These are phyloP conservation scores for Leucophenga maculata DNA, from an alignment of 2,888 invertebrate species.

Conservation along the genomic window DNA sequence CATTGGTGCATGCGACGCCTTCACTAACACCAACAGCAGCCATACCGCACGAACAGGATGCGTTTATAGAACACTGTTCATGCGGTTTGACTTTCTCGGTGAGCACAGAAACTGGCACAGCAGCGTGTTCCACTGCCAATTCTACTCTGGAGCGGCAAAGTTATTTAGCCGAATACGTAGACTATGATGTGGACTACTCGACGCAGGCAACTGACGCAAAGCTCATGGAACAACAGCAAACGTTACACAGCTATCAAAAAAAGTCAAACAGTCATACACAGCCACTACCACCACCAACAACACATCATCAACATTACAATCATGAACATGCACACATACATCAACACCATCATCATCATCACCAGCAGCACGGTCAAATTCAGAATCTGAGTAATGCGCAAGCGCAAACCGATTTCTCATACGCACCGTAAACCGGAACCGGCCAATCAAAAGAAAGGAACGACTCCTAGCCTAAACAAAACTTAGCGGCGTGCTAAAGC, in stretches of 20 bases:
- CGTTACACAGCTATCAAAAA: constrained; percentile 26
- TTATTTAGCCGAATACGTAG: constrained; percentile 9
- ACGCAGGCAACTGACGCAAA: neutral
- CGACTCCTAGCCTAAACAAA: neutral
- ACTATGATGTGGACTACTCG: constrained; percentile 27
- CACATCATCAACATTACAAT: constrained; percentile 15
- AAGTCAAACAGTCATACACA: neutral
- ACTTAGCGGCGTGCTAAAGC: no score
- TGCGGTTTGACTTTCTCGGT: constrained; percentile 64
- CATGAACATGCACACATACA: constrained; percentile 38
- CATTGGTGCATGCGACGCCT: constrained; percentile 58
- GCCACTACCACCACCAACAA: neutral
- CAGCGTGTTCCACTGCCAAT: constrained; percentile 28
- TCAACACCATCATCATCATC: constrained; percentile 36
- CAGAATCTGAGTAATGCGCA: constrained; percentile 49
- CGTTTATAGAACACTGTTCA: constrained; percentile 64
- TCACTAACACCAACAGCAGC: constrained; percentile 4
- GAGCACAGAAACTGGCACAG: constrained; percentile 4
- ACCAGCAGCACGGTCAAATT: constrained; percentile 29
- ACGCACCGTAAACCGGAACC: constrained; percentile 40
- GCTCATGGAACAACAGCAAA: constrained; percentile 30
- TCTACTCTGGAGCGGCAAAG: constrained; percentile 42
- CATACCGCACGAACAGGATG: constrained; percentile 25
- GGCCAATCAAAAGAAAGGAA: constrained; percentile 26
- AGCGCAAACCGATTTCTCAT: constrained; percentile 60